These are phyloP conservation scores for Protomyctophum bolini DNA, from an alignment of 2,113 vertebrate species.

Conservation along the genomic window DNA sequence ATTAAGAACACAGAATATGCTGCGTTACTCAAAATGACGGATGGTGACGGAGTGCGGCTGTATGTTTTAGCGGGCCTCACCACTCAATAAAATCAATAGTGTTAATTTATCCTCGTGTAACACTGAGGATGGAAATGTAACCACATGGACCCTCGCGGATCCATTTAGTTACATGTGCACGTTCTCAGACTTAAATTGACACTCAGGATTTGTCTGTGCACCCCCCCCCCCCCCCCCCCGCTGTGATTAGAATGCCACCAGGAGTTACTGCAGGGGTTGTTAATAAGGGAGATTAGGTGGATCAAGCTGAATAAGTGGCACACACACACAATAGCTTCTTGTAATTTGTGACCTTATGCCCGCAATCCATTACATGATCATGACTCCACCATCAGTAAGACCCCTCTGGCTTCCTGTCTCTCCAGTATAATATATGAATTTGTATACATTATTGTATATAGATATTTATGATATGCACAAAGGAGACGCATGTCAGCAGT, in stretches of 20 bases:
- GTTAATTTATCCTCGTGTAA: too few species aligned
- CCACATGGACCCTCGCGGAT: too few species aligned
- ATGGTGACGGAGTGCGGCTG: conserved; percentile 8
- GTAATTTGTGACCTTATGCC: conserved; percentile 5
- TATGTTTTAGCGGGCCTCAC: background rate
- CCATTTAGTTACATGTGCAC: too few species aligned
- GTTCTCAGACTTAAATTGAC: too few species aligned
- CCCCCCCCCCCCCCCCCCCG: background rate
- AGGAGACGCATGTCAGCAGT: too few species aligned
- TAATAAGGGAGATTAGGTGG: background rate
- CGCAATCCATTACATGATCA: background rate
- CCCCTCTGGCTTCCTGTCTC: too few species aligned
- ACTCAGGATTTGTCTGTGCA: background rate
- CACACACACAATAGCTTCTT: background rate
- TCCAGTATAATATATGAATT: too few species aligned
- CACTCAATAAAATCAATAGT: too few species aligned
- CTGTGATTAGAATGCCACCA: conserved; percentile 38
- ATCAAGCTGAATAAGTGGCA: background rate
- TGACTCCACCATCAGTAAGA: too few species aligned
- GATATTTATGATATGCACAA: too few species aligned
- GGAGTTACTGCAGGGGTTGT: background rate
- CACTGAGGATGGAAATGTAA: too few species aligned
- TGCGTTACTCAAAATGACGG: conserved; percentile 16
- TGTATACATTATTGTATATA: too few species aligned
- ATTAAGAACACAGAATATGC: background rate